A percentile compares a stretch with the other conserved stretches of the same genome.
These are phyloP conservation scores for Festucalex cinctus DNA, from an alignment of 2,113 vertebrate species.

Conservation along the genomic window DNA sequence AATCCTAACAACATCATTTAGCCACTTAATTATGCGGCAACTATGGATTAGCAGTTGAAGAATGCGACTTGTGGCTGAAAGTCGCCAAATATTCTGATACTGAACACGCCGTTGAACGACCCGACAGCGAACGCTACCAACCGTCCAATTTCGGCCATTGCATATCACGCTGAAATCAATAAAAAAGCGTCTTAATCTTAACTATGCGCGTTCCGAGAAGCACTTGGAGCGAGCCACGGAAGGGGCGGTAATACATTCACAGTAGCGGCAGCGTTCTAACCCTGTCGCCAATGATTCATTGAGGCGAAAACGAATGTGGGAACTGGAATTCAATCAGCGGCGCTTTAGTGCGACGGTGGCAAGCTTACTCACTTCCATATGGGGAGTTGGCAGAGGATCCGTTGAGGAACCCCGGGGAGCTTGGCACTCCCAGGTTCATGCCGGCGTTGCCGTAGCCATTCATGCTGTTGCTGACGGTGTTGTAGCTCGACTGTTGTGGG, in stretches of 20 bases:
- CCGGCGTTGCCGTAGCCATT: constrained; percentile 98
- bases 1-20: too few species aligned
- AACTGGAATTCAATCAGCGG: constrained; percentile 64
- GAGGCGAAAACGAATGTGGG: constrained; percentile 59
- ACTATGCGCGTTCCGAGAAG: constrained; percentile 33
- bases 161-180: background rate
- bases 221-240: constrained; percentile 41
- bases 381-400: constrained; percentile 99
- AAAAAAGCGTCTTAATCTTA: background rate
- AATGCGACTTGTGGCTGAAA: background rate
- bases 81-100: background rate
- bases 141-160: background rate
- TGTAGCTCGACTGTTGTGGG: constrained; percentile 99
- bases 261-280: constrained; percentile 47
- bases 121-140: background rate
- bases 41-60: background rate
- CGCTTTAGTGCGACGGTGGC: constrained; percentile 57
- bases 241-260: constrained; percentile 52
- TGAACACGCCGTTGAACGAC: background rate
- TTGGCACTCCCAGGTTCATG: constrained; percentile 99
- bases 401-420: constrained; percentile 99
- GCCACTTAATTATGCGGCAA: background rate
- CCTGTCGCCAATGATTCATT: constrained; percentile 57
- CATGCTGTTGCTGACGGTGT: constrained; percentile 99
- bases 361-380: constrained; percentile 97